Conservation (phyloP, 1,140 invertebrate genomes). For the Tetramorium alpestre region DNA sequence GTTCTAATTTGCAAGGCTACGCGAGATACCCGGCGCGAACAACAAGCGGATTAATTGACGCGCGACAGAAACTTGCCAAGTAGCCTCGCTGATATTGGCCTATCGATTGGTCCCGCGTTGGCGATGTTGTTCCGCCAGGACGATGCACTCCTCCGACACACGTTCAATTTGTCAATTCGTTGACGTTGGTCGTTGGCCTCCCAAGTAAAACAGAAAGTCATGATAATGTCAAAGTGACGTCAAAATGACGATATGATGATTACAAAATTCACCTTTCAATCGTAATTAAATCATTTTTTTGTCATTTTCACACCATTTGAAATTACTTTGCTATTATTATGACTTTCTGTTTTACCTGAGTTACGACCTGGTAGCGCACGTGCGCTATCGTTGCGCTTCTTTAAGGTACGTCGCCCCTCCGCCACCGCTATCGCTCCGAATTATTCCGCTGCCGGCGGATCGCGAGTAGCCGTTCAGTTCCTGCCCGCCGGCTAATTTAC, state of each 20-base stretch:
- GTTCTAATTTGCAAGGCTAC: not conserved
- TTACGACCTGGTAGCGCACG: not conserved
- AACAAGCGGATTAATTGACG: constrained; percentile 4
- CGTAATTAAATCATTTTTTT: too few relatives aligned
- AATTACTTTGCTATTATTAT: too few relatives aligned
- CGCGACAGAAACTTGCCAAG: constrained; percentile 9
- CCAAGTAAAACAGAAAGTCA: too few relatives aligned
- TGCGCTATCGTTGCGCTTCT: constrained; percentile 29
- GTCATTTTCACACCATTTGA: too few relatives aligned
- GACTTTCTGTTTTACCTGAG: too few relatives aligned
- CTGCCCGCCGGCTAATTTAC: not conserved
- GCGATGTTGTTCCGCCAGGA: not conserved
- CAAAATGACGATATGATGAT: too few relatives aligned
- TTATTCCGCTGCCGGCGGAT: constrained; percentile 19
- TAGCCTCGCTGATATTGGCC: not conserved
- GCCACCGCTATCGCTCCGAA: constrained; percentile 11
- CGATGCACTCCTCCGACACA: constrained; percentile 13
- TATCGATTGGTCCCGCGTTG: constrained; percentile 7
- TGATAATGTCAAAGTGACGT: too few relatives aligned
- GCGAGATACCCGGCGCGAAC: not conserved
- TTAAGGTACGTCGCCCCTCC: not conserved
- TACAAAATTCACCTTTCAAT: too few relatives aligned
- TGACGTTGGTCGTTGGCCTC: not conserved
- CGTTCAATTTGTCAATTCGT: constrained; percentile 37
- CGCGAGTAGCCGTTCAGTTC: not conserved